phyloP scores from a whole-genome alignment of 2,797 vertebrate species.

The Acropternis orthonyx region DNA sequence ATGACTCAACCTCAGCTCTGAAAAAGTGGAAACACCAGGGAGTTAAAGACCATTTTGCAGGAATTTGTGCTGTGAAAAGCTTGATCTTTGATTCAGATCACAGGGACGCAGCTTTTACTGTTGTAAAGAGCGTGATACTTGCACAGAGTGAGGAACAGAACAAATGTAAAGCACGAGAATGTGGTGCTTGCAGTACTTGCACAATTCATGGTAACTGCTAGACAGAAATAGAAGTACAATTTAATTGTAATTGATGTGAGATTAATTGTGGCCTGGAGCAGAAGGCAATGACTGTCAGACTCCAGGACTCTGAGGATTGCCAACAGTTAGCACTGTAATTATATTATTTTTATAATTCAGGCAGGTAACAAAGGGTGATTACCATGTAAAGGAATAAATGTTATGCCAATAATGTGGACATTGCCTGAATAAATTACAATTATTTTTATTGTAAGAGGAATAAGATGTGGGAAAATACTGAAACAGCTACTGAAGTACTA shows the following conservation, averaged over 20 bases:
- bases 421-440: background rate
- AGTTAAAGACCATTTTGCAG: background rate
- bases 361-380: background rate
- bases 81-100: background rate
- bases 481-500: background rate
- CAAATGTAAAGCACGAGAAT: background rate
- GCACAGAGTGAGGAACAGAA: background rate
- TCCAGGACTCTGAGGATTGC: background rate
- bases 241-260: background rate
- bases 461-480: background rate
- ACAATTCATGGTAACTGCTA: background rate
- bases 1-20: background rate
- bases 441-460: background rate
- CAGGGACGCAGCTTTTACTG: background rate
- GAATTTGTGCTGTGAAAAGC: background rate
- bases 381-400: background rate
- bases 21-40: background rate
- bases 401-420: background rate
- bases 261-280: background rate
- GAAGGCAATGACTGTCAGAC: background rate
- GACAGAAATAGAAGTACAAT: background rate
- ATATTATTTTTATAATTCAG: constrained; percentile 5
- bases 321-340: background rate
- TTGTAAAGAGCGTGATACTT: background rate
- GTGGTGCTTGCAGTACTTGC: background rate